A percentile compares a stretch with the other conserved stretches of the same genome.
phyloP scores from a whole-genome alignment of 2,888 invertebrate genomes.

The Synergus laeviventris region DNA sequence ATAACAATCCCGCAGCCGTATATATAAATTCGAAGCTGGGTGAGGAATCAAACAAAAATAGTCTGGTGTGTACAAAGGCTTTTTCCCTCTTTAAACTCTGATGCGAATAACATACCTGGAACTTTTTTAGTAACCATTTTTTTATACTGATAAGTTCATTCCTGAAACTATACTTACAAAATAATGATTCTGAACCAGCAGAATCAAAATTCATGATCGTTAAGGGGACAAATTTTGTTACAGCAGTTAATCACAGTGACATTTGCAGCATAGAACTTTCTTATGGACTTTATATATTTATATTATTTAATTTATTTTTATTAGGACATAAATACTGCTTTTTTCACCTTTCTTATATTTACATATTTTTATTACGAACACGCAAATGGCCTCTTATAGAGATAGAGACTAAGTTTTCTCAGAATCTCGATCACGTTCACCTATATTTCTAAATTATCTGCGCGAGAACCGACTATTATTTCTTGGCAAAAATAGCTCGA shows the following conservation, averaged over 20 bases:
- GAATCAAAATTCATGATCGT: constrained; percentile 31
- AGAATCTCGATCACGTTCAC: neutral
- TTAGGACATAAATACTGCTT: neutral
- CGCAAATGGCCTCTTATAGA: constrained; percentile 29
- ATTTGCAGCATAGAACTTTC: constrained; percentile 5
- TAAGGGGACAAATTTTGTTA: constrained; percentile 12
- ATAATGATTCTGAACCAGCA: constrained; percentile 30
- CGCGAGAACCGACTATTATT: constrained; percentile 11
- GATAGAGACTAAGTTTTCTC: neutral
- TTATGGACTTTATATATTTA: neutral
- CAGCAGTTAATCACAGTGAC: constrained; percentile 26
- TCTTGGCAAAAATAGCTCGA: constrained; percentile 1
- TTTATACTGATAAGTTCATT: neutral
- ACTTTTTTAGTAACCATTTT: too few species aligned
- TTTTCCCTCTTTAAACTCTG: too few species aligned
- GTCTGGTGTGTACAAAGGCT: too few species aligned
- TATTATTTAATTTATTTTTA: neutral
- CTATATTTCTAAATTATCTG: constrained; percentile 9
- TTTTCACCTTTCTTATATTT: constrained; percentile 2
- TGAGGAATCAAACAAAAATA: too few species aligned
- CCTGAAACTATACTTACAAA: too few species aligned
- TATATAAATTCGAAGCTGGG: too few species aligned
- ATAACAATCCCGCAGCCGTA: too few species aligned
- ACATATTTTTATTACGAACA: constrained; percentile 22
- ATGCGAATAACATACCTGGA: too few species aligned